Percentiles rank a stretch among this genome's conserved stretches.
Evolutionary conservation across 1,140 invertebrate genomes (phyloP).

Genomic region (Rhyzopertha dominica): DNA sequence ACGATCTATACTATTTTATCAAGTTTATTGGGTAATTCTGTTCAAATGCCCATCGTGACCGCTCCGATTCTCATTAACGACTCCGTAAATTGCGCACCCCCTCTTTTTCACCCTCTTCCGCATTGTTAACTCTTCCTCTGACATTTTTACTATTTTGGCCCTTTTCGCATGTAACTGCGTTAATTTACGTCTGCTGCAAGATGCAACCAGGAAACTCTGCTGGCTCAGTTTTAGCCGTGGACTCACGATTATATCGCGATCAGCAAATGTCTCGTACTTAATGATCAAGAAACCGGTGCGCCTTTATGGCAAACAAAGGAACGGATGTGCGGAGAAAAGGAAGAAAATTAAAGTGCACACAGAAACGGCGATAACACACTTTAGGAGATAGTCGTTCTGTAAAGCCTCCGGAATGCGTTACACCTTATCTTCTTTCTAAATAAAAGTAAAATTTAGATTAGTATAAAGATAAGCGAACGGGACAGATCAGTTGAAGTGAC

Average conservation of each 20-base stretch:
- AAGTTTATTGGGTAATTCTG: conserved; percentile 19
- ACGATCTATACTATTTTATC: conserved; percentile 18
- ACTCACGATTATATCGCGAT: no score
- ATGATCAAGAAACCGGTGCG: conserved; percentile 20
- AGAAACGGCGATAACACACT: conserved; percentile 11
- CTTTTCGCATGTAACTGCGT: no score
- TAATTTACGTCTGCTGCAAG: no score
- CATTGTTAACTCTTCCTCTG: conserved; percentile 15
- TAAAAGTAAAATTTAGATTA: conserved; percentile 41
- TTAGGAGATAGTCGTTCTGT: conserved; percentile 17
- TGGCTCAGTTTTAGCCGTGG: no score
- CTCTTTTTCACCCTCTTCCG: conserved; percentile 4
- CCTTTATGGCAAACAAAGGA: no score
- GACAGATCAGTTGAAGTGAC: conserved; percentile 38
- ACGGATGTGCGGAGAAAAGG: no score
- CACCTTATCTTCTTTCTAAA: conserved; percentile 36
- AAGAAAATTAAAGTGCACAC: conserved; percentile 20
- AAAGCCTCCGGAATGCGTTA: no score
- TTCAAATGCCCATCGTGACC: conserved; percentile 26
- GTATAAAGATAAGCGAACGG: conserved; percentile 36
- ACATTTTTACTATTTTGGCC: conserved; percentile 20
- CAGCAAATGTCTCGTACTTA: conserved; percentile 22
- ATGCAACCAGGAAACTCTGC: no score
- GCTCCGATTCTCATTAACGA: conserved; percentile 25
- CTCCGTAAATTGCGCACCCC: conserved; percentile 18